A percentile compares a stretch with the other conserved stretches of the same genome.
These are phyloP conservation scores for Hecatera dysodea DNA, from an alignment of 2,888 invertebrate species.

Conservation along the genomic window DNA sequence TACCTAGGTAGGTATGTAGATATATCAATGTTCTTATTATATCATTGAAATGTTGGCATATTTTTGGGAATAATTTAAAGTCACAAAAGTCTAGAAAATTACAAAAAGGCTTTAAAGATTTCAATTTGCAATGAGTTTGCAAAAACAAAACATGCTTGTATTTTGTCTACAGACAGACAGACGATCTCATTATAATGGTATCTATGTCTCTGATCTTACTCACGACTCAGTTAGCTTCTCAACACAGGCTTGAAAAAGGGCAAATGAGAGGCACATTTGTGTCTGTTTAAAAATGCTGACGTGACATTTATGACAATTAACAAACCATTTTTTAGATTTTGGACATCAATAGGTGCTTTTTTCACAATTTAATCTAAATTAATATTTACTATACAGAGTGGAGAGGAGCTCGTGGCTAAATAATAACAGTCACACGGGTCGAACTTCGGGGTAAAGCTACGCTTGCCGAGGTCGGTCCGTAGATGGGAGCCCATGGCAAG, in stretches of 20 bases:
- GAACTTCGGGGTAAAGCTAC: no score
- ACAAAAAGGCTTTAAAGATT: not conserved
- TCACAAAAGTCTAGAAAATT: not conserved
- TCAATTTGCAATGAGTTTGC: constrained; percentile 25
- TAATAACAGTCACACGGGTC: no score
- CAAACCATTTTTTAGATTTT: not conserved
- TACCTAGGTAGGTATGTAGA: not conserved
- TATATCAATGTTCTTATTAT: constrained; percentile 1
- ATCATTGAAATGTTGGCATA: not conserved
- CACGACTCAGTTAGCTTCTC: constrained; percentile 53
- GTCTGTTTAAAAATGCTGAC: constrained; percentile 31
- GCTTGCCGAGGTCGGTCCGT: no score
- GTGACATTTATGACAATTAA: constrained; percentile 27
- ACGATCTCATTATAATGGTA: constrained; percentile 63
- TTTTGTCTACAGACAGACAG: constrained; percentile 59
- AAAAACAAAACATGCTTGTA: constrained; percentile 57
- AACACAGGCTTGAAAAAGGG: constrained; percentile 39
- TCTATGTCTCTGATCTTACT: constrained; percentile 62
- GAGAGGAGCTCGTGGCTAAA: no score
- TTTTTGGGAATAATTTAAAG: not conserved
- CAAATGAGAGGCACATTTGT: constrained; percentile 35
- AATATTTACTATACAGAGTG: no score
- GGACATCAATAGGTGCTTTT: not conserved
- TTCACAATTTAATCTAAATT: not conserved
- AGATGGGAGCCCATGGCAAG: no score